A percentile compares a stretch with the other conserved stretches of the same genome.
These are phyloP conservation scores for Cheirogaleus major DNA, from an alignment of 2,797 vertebrate genomes.

Conservation along the genomic window DNA sequence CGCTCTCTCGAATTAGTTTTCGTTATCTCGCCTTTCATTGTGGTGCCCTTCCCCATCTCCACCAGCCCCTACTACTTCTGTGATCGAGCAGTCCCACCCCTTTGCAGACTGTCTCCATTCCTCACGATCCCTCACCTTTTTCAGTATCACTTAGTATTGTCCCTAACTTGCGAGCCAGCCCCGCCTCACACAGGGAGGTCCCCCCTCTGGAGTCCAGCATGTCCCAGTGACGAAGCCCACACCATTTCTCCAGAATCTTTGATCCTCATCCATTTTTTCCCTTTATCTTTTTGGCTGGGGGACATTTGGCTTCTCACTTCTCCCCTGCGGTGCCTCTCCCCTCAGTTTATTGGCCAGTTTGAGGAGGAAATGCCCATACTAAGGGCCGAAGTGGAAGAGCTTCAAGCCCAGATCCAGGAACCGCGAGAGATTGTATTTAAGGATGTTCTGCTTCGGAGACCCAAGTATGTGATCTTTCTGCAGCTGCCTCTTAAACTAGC, in stretches of 20 bases:
- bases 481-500: not conserved
- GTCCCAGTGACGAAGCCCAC: not conserved
- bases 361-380: conserved; percentile 71
- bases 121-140: not conserved
- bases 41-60: not conserved
- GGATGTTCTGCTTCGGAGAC: conserved; percentile 76
- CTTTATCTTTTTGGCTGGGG: not conserved
- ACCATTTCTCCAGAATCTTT: not conserved
- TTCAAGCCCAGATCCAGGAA: conserved; percentile 41
- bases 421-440: conserved; percentile 76
- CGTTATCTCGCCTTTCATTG: fast-evolving
- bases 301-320: not conserved
- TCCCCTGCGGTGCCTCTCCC: not conserved
- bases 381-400: conserved; percentile 59
- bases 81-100: fast-evolving
- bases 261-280: not conserved
- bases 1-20: not conserved
- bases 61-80: not conserved
- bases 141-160: not conserved
- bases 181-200: not conserved
- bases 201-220: not conserved
- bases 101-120: not conserved
- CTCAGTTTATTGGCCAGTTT: conserved; percentile 76
- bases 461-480: conserved; percentile 80
- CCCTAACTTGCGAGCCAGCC: not conserved